Percentiles rank a stretch among this genome's conserved stretches.
These are phyloP conservation scores for Ypsolopha sequella DNA, from an alignment of 2,888 invertebrate species.

Conservation along the genomic window DNA sequence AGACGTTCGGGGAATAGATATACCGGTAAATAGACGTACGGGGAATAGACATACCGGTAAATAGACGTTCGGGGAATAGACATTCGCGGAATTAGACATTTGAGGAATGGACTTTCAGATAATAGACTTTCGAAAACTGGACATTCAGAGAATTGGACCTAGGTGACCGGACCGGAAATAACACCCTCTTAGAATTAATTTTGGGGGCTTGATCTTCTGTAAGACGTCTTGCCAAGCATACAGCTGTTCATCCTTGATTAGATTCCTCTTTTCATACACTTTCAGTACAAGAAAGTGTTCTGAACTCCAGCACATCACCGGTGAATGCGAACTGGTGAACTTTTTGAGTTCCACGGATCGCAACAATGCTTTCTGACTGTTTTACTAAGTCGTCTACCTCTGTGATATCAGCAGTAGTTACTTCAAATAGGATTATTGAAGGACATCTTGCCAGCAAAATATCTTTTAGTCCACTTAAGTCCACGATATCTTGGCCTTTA, in stretches of 20 bases:
- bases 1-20: background rate
- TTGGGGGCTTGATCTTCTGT: no score
- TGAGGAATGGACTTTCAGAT: no score
- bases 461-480: background rate
- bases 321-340: background rate
- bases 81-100: no score
- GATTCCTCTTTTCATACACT: conserved; percentile 13
- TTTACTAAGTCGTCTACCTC: background rate
- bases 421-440: background rate
- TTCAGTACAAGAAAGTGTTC: background rate
- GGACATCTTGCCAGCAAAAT: background rate
- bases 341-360: background rate
- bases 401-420: background rate
- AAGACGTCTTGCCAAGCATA: no score
- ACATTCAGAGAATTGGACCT: no score
- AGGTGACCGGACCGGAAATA: no score
- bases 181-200: no score
- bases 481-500: conserved; percentile 10
- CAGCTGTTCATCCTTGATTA: no score
- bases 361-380: background rate
- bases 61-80: no score
- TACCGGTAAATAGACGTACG: no score
- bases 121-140: no score
- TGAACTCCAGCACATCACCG: background rate
- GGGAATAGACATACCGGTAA: no score